These are phyloP conservation scores for Sarcophaga subvicina DNA, from an alignment of 2,888 invertebrate species.

Conservation along the genomic window DNA sequence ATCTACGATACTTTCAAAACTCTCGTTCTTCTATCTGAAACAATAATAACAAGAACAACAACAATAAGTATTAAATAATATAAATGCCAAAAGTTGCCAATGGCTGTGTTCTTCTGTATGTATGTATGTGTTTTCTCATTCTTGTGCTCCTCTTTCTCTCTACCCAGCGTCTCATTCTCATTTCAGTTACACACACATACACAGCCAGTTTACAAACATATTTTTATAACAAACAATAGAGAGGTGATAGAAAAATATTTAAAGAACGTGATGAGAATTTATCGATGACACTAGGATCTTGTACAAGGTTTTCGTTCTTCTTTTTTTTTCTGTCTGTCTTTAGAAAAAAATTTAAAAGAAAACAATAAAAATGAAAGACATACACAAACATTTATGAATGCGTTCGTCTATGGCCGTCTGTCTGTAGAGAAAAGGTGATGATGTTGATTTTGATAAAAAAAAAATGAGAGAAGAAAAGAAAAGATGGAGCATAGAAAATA, in stretches of 20 bases:
- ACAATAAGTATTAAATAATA: constrained; percentile 33
- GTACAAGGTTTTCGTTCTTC: neutral
- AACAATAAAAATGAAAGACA: constrained; percentile 41
- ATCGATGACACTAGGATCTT: constrained; percentile 71
- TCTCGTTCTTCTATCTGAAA: constrained; percentile 5
- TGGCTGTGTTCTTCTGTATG: constrained; percentile 8
- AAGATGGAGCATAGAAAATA: neutral
- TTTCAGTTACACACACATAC: neutral
- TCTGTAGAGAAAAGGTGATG: constrained; percentile 20
- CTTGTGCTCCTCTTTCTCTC: no score
- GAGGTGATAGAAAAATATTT: constrained; percentile 79
- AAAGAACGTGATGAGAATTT: constrained; percentile 80
- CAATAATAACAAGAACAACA: constrained; percentile 23
- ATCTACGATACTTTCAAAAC: constrained; percentile 50
- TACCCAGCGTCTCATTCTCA: no score
- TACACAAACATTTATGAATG: constrained; percentile 31
- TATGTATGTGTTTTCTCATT: neutral
- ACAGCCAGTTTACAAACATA: constrained; percentile 14
- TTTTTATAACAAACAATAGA: constrained; percentile 63
- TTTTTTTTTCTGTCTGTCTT: neutral
- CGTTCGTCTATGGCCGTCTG: neutral
- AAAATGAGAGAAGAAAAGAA: neutral
- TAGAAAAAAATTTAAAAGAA: constrained; percentile 6
- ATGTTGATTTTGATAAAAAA: neutral
- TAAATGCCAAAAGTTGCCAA: constrained; percentile 54